A percentile compares a stretch with the other conserved stretches of the same genome.
phyloP scores from a whole-genome alignment of 2,797 vertebrate species.

The Ciconia nigra region DNA sequence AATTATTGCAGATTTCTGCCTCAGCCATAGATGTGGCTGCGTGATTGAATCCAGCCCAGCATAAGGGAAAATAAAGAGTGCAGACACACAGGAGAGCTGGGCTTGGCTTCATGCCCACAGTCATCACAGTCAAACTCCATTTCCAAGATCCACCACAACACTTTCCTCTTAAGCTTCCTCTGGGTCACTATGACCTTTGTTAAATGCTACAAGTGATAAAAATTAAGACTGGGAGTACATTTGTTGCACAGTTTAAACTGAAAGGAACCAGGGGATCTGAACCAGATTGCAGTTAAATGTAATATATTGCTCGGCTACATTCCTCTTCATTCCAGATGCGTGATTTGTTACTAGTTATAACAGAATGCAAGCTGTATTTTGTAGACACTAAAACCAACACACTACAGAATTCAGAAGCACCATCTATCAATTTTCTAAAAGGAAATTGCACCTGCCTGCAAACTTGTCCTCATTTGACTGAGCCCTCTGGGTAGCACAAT shows the following conservation, averaged over 20 bases:
- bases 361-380: constrained; percentile 31
- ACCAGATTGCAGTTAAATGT: constrained; percentile 43
- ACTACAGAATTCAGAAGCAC: not conserved
- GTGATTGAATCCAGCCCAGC: not conserved
- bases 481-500: not conserved
- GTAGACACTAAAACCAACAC: not conserved
- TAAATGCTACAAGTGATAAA: constrained; percentile 44
- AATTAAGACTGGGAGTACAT: constrained; percentile 23
- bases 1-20: not conserved
- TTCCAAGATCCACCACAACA: constrained; percentile 31
- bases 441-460: not conserved
- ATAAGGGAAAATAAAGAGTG: not conserved
- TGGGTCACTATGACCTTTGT: constrained; percentile 56
- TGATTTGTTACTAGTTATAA: constrained; percentile 31
- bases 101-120: not conserved
- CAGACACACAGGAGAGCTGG: not conserved
- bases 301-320: not conserved
- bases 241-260: constrained; percentile 27
- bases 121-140: not conserved
- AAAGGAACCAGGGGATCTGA: constrained; percentile 24
- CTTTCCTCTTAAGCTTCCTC: constrained; percentile 24
- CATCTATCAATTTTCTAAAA: not conserved
- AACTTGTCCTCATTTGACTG: constrained; percentile 12
- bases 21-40: not conserved
- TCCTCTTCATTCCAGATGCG: constrained; percentile 12